A percentile compares a stretch with the other conserved stretches of the same genome.
These are phyloP conservation scores for Microplitis demolitor DNA, from an alignment of 1,140 invertebrate species.

Conservation along the genomic window DNA sequence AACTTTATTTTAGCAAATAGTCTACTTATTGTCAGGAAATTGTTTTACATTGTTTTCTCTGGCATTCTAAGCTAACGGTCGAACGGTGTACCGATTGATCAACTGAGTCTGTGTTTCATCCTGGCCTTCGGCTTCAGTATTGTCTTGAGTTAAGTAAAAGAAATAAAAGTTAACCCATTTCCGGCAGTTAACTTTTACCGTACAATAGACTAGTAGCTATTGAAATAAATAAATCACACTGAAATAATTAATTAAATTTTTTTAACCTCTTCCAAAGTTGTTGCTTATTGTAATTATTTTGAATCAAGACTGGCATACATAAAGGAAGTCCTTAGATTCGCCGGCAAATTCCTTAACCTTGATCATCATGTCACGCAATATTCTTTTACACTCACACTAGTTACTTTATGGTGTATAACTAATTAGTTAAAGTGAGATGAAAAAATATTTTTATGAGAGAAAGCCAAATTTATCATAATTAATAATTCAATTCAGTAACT, in stretches of 20 bases:
- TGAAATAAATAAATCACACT: neutral
- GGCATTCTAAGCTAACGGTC: constrained; percentile 20
- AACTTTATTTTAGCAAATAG: neutral
- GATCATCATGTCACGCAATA: neutral
- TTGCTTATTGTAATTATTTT: constrained; percentile 1
- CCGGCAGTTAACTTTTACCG: neutral
- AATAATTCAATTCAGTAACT: neutral
- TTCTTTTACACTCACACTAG: neutral
- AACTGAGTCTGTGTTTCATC: neutral
- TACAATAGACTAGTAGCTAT: neutral
- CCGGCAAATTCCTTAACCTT: neutral
- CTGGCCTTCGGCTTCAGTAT: neutral
- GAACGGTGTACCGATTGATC: constrained; percentile 19
- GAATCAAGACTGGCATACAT: neutral
- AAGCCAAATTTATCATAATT: neutral
- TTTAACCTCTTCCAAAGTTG: neutral
- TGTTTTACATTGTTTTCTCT: neutral
- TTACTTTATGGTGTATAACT: neutral
- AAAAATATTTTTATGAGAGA: neutral
- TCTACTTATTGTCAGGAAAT: constrained; percentile 9
- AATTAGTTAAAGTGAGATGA: constrained; percentile 8
- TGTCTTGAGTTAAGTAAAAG: neutral
- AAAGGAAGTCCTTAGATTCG: constrained; percentile 1
- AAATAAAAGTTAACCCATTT: constrained; percentile 13
- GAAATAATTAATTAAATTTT: neutral